Base-by-base conservation (phyloP, 2,113 vertebrate genomes). In the Perca flavescens region DNA sequence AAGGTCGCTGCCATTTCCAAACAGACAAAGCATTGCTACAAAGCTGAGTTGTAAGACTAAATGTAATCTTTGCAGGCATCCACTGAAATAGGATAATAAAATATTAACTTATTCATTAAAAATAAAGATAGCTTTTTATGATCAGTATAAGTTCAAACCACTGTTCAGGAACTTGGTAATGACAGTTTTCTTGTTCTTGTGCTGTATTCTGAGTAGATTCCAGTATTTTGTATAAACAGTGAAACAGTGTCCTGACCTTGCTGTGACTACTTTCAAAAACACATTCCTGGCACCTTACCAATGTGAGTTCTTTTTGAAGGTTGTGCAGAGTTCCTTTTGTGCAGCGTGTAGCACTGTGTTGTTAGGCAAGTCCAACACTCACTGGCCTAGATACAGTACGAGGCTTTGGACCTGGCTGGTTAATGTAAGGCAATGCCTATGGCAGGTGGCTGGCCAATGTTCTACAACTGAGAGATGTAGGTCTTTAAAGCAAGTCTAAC, bases 261-360 rank as follows among this genome's bases (percentile, higher is more conserved):
- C 21, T 1, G n/a, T 72, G 81, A 75, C 47, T 74, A 58, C 7
- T 10, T 40, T 80, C 52, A 64, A 63, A 80, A 56, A 69, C 54
- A 49, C 43, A 65, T 19, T 82, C 14, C 28, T 82, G 66, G 74
- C 49, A 54, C 34, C 82, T 79, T 50, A 72, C 54, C 71, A 61
- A 54, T 77, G 68, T 57, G 34, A 87, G 64, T 75, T 52, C 19
- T 62, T 69, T 85, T 40, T 80, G 74, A 76, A 74, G 61, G 66
- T 60, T 58, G 25, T 50, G 74, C 47, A 36, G 34, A 47, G 56
- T 76, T 84, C 9, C 47, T 61, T 65, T 79, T 79, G 57, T 75
- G 58, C 54, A 63, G 52, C 61, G 40, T 73, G 72, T 14, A 28
- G 11, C 11, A 34, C 3, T 31, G 56, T 47, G 76, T 66, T 81